Evolutionary conservation across 2,797 vertebrate species (phyloP), one percentile per base, ranked within the genome.

Genomic region (Psittacula echo): DNA sequence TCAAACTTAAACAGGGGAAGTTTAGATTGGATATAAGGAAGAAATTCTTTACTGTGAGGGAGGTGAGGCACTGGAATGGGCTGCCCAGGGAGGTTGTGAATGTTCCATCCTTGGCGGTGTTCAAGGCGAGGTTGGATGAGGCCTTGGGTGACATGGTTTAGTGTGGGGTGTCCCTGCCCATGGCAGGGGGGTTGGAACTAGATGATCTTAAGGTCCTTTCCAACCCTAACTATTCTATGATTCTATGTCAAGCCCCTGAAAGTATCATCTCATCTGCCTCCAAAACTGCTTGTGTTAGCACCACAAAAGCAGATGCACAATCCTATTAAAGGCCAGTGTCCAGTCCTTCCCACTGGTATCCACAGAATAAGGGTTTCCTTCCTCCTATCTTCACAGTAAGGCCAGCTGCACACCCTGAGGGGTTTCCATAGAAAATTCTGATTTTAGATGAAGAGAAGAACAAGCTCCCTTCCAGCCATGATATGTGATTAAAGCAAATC

Each of bases 371-470:
- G 34, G 29, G 21, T 60, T 93, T 90, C 66, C 85, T 67, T 89
- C 50, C 37, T 65, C 45, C 70, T 66, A 4, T 32, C 65, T 74
- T 74, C 71, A 66, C 45, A 85, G 47, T 27, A 47, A 78, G 66
- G 58, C 32, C 53, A 78, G 44, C 2, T 79, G 26, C 53, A 60
- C 65, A 76, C 92, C 66, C 81, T 81, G 56, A 73, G 62, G 81
- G 62, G 89, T 77, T 48, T 80, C 90, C 82, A 89, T 91, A 85
- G 84, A 94, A 78, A 96, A 94, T 91, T 85, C 56, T 87, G 85
- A 72, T 85, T 93, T 93, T 81, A 93, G 89, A 94, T 86, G 74
- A 74, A 89, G 71, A 87, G 72, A 90, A 78, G 67, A 74, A 67
- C 44, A 89, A 92, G 41, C 56, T 86, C 27, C 70, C 87, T 92